Conservation (phyloP, 2,113 vertebrate genomes). For the Macroglossus sobrinus region DNA sequence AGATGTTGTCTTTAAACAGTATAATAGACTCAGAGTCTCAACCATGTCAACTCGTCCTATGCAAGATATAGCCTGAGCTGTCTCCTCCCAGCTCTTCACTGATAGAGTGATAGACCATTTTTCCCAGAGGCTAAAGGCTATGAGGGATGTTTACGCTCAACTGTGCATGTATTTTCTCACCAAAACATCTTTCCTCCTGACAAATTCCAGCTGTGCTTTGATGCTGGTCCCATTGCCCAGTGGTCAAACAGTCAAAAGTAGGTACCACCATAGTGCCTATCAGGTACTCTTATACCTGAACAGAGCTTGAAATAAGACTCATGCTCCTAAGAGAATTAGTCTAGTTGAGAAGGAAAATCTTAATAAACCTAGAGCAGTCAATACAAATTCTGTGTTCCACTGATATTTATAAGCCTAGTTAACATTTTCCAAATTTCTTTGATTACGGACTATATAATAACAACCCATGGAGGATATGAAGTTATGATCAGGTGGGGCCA, state of each 20-base stretch:
- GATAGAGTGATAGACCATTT: constrained; percentile 20
- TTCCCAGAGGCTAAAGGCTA: not conserved
- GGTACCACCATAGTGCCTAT: accelerated
- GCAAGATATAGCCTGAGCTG: constrained; percentile 48
- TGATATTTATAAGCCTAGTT: not conserved
- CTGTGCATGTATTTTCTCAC: not conserved
- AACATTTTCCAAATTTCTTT: not conserved
- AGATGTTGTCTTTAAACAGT: constrained; percentile 72
- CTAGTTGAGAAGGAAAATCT: not conserved
- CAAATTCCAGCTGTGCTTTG: not conserved
- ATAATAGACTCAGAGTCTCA: constrained; percentile 56
- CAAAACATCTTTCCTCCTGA: not conserved
- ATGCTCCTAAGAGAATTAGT: not conserved
- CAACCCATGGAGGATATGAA: not conserved
- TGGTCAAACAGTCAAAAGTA: not conserved
- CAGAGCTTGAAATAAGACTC: not conserved
- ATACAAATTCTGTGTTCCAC: not conserved
- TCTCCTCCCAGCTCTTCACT: constrained; percentile 36
- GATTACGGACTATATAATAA: not conserved
- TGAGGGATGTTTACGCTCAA: constrained; percentile 16
- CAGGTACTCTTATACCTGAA: not conserved
- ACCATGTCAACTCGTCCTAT: constrained; percentile 71
- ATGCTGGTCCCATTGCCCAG: not conserved
- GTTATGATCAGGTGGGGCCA: not conserved
- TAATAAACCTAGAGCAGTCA: not conserved